These are phyloP conservation scores for Cataglyphis livida DNA, from an alignment of 2,888 invertebrate species.

Conservation along the genomic window DNA sequence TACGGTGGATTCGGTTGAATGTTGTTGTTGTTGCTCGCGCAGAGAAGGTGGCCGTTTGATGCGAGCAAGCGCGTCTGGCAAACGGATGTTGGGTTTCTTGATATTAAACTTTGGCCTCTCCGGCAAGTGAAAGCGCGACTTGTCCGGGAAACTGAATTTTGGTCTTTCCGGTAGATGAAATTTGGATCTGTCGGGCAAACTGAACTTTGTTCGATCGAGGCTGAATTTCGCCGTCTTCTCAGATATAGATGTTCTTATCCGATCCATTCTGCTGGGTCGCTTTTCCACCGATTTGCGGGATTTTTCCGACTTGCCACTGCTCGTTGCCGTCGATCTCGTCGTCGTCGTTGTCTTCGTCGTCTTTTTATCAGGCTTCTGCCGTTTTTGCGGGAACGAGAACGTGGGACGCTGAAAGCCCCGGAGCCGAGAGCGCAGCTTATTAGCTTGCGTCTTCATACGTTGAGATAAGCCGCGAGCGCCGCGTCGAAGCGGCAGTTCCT, in stretches of 20 bases:
- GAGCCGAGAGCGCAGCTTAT: slow-evolving; percentile 90
- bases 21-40: slow-evolving; percentile 56
- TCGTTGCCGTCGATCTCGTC: slow-evolving; percentile 52
- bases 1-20: slow-evolving; percentile 86
- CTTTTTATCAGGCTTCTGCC: slow-evolving; percentile 80
- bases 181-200: slow-evolving; percentile 87
- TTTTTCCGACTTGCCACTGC: slow-evolving; percentile 74
- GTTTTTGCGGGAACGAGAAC: slow-evolving; percentile 84
- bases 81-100: slow-evolving; percentile 87
- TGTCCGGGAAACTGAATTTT: slow-evolving; percentile 85
- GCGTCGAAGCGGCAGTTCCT: slow-evolving; percentile 85
- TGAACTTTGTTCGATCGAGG: slow-evolving; percentile 87
- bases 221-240: slow-evolving; percentile 86
- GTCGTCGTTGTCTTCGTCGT: slow-evolving; percentile 72
- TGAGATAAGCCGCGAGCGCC: slow-evolving; percentile 85
- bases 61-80: slow-evolving; percentile 79
- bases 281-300: slow-evolving; percentile 73
- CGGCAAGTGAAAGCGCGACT: slow-evolving; percentile 87
- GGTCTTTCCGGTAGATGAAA: slow-evolving; percentile 86
- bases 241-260: slow-evolving; percentile 88
- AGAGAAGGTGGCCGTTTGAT: slow-evolving; percentile 37
- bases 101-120: slow-evolving; percentile 87
- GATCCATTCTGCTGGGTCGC: slow-evolving; percentile 86
- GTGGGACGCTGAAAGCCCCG: slow-evolving; percentile 88
- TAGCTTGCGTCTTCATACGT: slow-evolving; percentile 90